Evolutionary conservation across 2,797 vertebrate species (phyloP).

Genomic region (Vespertilio murinus): DNA sequence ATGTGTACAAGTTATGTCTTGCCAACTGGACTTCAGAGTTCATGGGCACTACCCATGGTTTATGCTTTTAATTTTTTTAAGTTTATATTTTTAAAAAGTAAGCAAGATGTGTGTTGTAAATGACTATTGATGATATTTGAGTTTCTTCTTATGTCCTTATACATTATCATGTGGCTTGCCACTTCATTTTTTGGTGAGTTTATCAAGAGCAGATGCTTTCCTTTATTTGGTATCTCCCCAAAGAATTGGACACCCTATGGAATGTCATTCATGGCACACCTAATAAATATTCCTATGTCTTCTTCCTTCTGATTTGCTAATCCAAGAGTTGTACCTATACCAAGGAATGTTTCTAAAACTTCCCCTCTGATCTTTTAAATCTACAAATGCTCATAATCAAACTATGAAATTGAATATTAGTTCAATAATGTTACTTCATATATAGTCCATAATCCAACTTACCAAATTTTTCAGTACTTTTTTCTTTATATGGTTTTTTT

Average conservation of each 20-base stretch:
- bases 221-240: background rate
- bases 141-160: background rate
- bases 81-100: conserved; percentile 51
- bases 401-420: background rate
- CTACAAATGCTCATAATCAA: background rate
- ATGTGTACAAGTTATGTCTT: conserved; percentile 45
- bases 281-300: background rate
- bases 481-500: background rate
- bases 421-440: background rate
- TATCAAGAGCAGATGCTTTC: background rate
- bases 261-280: background rate
- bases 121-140: background rate
- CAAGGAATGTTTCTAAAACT: background rate
- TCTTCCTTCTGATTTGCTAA: background rate
- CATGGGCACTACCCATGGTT: background rate
- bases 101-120: background rate
- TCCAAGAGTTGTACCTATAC: background rate
- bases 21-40: conserved; percentile 39
- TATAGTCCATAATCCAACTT: background rate
- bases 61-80: background rate
- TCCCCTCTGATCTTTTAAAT: background rate
- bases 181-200: background rate
- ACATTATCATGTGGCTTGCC: background rate
- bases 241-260: background rate
- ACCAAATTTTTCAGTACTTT: background rate